Conservation (phyloP, 2,113 vertebrate genomes). For the Hippoglossus stenolepis region DNA sequence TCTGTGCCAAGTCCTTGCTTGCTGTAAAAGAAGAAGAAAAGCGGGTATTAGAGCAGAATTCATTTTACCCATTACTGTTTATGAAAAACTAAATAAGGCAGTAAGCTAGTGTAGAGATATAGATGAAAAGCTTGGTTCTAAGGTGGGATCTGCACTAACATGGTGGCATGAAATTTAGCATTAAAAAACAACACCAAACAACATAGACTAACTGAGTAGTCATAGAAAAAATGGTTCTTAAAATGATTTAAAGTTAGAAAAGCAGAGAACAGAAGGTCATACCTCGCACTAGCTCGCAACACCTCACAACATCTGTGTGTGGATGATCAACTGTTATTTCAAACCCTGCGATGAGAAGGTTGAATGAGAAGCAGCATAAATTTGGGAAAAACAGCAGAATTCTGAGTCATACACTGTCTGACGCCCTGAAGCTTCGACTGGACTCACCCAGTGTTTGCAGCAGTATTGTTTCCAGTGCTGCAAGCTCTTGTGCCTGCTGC, state of each 20-base stretch:
- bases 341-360: slow-evolving; percentile 89
- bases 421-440: background rate
- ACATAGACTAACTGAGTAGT: background rate
- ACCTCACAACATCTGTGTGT: slow-evolving; percentile 99
- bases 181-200: too few relatives aligned
- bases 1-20: slow-evolving; percentile 99
- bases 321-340: slow-evolving; percentile 99
- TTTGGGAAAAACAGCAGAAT: background rate
- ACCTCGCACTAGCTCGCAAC: slow-evolving; percentile 99
- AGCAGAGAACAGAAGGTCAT: slow-evolving; percentile 32
- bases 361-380: background rate
- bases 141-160: too few relatives aligned
- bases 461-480: slow-evolving; percentile 98
- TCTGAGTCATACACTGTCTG: background rate
- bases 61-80: background rate
- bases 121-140: too few relatives aligned
- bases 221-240: background rate
- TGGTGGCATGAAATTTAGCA: too few relatives aligned
- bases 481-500: slow-evolving; percentile 97
- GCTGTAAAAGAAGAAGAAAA: slow-evolving; percentile 83
- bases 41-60: slow-evolving; percentile 17
- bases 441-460: slow-evolving; percentile 98
- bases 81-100: too few relatives aligned
- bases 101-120: too few relatives aligned
- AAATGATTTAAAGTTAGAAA: background rate